These are phyloP conservation scores for Tauraco erythrolophus DNA, from an alignment of 2,113 vertebrate species.

Conservation along the genomic window DNA sequence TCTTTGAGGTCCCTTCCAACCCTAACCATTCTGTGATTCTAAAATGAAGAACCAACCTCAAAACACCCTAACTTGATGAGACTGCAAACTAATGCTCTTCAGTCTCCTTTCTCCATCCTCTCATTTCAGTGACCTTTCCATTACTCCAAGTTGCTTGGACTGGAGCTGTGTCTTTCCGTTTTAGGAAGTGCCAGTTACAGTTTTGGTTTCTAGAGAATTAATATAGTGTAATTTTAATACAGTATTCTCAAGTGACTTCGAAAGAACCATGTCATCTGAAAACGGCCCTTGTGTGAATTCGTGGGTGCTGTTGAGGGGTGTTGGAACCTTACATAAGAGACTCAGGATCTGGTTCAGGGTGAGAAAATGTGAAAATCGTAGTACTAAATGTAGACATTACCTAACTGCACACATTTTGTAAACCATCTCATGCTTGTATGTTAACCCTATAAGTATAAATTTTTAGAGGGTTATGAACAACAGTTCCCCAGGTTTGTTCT, in stretches of 20 bases:
- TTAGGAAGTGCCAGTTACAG: background rate
- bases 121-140: background rate
- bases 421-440: background rate
- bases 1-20: too few relatives aligned
- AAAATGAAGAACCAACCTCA: background rate
- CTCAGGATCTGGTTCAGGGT: background rate
- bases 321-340: background rate
- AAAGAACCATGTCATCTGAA: background rate
- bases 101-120: background rate
- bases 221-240: background rate
- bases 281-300: background rate
- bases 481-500: background rate
- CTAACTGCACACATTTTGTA: background rate
- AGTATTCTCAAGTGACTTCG: background rate
- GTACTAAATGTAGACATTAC: background rate
- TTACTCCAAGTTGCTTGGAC: background rate
- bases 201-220: background rate
- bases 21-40: too few relatives aligned
- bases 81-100: background rate
- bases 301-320: background rate
- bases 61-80: background rate
- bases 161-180: background rate
- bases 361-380: background rate
- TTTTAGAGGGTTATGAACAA: background rate
- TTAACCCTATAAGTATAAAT: background rate